A percentile compares a stretch with the other conserved stretches of the same genome.
phyloP scores from a whole-genome alignment of 2,113 vertebrate species.

The Dendropsophus ebraccatus region DNA sequence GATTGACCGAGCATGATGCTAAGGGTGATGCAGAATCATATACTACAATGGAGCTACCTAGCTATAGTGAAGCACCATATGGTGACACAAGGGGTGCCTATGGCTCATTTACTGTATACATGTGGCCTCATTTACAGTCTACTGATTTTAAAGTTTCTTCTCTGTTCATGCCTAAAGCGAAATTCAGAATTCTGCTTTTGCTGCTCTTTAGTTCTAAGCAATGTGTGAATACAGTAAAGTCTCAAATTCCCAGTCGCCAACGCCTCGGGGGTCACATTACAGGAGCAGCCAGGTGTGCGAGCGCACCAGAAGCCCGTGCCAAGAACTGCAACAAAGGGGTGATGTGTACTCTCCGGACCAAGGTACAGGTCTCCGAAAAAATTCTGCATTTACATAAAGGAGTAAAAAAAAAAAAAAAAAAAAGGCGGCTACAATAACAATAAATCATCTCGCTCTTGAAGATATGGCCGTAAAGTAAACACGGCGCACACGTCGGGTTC shows the following conservation, averaged over 20 bases:
- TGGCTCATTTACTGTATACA: too few species aligned
- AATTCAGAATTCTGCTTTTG: background rate
- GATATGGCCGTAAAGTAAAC: background rate
- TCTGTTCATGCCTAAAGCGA: background rate
- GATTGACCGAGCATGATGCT: too few species aligned
- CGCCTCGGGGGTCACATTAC: background rate
- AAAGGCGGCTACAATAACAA: background rate
- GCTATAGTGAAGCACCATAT: too few species aligned
- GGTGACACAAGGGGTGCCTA: too few species aligned
- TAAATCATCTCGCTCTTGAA: background rate
- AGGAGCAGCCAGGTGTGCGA: background rate
- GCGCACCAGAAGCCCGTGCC: background rate
- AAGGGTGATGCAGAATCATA: too few species aligned
- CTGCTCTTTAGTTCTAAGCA: background rate
- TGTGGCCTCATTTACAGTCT: too few species aligned
- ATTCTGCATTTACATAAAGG: background rate
- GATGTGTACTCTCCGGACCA: background rate
- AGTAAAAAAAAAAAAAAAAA: background rate
- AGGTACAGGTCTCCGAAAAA: background rate
- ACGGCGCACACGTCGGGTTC: background rate
- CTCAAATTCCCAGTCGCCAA: background rate
- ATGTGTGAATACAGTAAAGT: background rate
- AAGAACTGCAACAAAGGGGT: background rate
- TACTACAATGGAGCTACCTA: too few species aligned
- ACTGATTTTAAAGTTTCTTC: too few species aligned